These are phyloP conservation scores for Bryconaethiops microstoma DNA, from an alignment of 2,797 vertebrate genomes.

Conservation along the genomic window DNA sequence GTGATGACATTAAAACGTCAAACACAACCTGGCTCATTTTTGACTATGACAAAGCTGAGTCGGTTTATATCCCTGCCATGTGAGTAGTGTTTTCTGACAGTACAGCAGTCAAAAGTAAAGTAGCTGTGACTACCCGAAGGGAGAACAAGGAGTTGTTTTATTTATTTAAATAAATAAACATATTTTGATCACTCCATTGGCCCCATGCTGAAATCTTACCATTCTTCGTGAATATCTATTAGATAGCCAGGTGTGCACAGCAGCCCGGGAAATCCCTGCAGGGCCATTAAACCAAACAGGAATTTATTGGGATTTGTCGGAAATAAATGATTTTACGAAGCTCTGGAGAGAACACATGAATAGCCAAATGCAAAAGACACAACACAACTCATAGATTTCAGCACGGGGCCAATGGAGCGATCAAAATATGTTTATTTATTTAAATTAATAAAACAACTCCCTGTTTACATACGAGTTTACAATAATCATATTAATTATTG, in stretches of 20 bases:
- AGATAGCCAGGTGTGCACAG: constrained; percentile 64
- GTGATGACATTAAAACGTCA: neutral
- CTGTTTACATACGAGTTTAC: neutral
- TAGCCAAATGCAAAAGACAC: neutral
- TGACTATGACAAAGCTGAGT: neutral
- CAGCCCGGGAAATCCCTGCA: constrained; percentile 53
- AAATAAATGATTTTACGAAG: constrained; percentile 14
- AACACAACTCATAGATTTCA: neutral
- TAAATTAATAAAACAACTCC: too few relatives aligned
- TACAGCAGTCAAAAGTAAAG: neutral
- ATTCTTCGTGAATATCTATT: constrained; percentile 59
- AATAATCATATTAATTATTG: neutral
- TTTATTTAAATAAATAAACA: constrained; percentile 3
- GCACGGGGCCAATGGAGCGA: too few relatives aligned
- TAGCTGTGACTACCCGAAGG: neutral
- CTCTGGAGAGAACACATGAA: neutral
- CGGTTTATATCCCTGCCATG: neutral
- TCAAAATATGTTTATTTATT: too few relatives aligned
- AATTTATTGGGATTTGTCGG: constrained; percentile 49
- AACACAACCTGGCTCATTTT: neutral
- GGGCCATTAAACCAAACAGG: constrained; percentile 69
- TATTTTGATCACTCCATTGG: constrained; percentile 53
- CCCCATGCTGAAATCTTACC: constrained; percentile 57
- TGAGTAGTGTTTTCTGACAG: neutral
- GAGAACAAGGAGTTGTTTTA: constrained; percentile 7